Evolutionary conservation across 2,113 vertebrate species (phyloP), one percentile per base, ranked within the genome.

Genomic region (Macheiramphus alcinus): DNA sequence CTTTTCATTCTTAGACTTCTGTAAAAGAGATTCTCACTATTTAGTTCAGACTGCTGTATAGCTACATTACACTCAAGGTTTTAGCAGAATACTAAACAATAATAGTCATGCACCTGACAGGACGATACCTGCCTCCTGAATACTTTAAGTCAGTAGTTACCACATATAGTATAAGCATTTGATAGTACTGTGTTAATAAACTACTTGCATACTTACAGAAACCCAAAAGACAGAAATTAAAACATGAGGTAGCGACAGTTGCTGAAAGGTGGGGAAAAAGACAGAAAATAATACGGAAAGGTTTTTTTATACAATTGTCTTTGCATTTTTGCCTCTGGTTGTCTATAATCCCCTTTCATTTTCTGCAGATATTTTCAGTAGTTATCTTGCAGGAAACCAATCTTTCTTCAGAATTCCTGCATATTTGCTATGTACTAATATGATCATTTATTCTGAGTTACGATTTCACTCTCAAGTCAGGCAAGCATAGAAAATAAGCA

Each of bases 361-460:
- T 96, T 67, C 65, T 96, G 29, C 53, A 75, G 71, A 19, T 93
- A 91, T 23, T 80, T 97, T 86, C 73, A 88, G 55, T 34, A 89
- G 86, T 62, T 90, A 95, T 40, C 56, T 52, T 71, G 62, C 20
- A 96, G 85, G 42, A 86, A 97, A 94, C 34, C 36, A 81, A 43
- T 14, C 48, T 48, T 91, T 56, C 20, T 70, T 96, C 67, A 40
- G 58, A 93, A 96, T 78, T 89, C 70, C 56, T 58, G 36, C 23
- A 17, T 32, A 72, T 74, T 48, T 91, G 36, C 27, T 71, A 56
- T 22, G 25, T 59, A 80, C 34, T 81, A 40, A 50, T 59, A 38
- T 40, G n/a, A 56, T 71, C 18, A 34, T 38, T 86, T 71, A 67
- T 81, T 94, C 68, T 67, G 29, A 88, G 31, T 84, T 45, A 71